These are phyloP conservation scores for Microcebus ravelobensis DNA, from an alignment of 2,113 vertebrate genomes.

Conservation along the genomic window DNA sequence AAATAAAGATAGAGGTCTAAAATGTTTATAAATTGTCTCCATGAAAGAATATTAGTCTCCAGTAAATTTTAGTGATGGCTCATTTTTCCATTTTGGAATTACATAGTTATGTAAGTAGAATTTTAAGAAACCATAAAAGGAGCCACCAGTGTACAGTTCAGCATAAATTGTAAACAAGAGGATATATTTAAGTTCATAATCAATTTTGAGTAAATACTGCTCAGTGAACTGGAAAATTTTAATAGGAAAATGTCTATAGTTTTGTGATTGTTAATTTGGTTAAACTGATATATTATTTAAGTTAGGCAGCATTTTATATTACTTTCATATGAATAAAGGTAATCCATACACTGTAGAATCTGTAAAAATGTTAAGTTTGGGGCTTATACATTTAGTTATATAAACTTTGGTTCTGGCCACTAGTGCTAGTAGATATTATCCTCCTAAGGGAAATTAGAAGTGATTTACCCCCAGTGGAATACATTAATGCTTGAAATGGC, in stretches of 20 bases:
- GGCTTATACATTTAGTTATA: background rate
- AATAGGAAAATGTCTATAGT: constrained; percentile 75
- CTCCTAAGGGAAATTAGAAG: constrained; percentile 7
- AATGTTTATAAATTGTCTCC: constrained; percentile 66
- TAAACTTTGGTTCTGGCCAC: constrained; percentile 46
- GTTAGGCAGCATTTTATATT: constrained; percentile 79
- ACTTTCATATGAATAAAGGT: constrained; percentile 83
- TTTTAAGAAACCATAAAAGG: constrained; percentile 63
- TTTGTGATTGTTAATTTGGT: constrained; percentile 82
- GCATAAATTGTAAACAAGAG: constrained; percentile 67
- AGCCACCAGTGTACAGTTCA: constrained; percentile 60
- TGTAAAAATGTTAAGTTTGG: constrained; percentile 44
- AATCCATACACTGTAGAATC: constrained; percentile 75
- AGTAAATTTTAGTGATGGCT: constrained; percentile 51
- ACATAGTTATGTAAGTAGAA: constrained; percentile 44
- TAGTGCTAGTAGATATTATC: background rate
- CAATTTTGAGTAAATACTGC: constrained; percentile 74
- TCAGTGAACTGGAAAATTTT: constrained; percentile 74
- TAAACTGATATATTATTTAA: constrained; percentile 80
- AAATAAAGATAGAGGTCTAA: constrained; percentile 67
- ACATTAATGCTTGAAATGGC: background rate
- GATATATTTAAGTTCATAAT: constrained; percentile 70
- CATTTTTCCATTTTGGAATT: constrained; percentile 56
- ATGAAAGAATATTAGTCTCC: constrained; percentile 67
- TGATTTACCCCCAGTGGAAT: background rate